phyloP scores from a whole-genome alignment of 2,113 vertebrate genomes.

The Gorsachius goisagi region DNA sequence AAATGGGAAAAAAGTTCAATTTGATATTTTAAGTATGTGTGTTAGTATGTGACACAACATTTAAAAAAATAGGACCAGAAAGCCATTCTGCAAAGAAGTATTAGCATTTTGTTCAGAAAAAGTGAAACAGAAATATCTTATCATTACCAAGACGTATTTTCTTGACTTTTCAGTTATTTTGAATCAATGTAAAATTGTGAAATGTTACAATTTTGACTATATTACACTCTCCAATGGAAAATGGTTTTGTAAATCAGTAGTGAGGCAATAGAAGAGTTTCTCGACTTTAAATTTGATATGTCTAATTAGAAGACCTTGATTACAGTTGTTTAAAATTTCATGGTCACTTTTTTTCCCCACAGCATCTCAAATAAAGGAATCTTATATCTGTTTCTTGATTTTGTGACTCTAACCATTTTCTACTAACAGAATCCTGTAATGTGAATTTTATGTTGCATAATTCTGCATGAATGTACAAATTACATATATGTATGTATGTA shows the following conservation, averaged over 20 bases:
- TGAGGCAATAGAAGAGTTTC: not conserved
- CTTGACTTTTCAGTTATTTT: not conserved
- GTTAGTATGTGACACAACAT: not conserved
- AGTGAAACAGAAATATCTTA: not conserved
- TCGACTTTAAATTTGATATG: not conserved
- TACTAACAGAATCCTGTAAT: not conserved
- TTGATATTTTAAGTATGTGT: not conserved
- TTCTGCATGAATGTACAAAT: not conserved
- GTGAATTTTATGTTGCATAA: not conserved
- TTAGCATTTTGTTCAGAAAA: not conserved
- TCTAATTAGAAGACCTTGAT: not conserved
- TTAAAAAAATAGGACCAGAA: not conserved
- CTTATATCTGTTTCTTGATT: not conserved
- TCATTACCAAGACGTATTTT: not conserved
- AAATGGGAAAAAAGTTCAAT: not conserved
- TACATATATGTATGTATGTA: not conserved
- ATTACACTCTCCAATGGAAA: not conserved
- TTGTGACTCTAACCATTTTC: not conserved
- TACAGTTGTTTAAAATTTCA: not conserved
- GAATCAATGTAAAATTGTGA: not conserved
- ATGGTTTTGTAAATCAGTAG: not conserved
- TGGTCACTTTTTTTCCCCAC: not conserved
- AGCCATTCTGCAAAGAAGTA: not conserved
- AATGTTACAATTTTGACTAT: not conserved
- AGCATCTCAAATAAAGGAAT: not conserved